Evolutionary conservation across 2,113 vertebrate species (phyloP), one percentile per base, ranked within the genome.

Genomic region (Silurus glanis): DNA sequence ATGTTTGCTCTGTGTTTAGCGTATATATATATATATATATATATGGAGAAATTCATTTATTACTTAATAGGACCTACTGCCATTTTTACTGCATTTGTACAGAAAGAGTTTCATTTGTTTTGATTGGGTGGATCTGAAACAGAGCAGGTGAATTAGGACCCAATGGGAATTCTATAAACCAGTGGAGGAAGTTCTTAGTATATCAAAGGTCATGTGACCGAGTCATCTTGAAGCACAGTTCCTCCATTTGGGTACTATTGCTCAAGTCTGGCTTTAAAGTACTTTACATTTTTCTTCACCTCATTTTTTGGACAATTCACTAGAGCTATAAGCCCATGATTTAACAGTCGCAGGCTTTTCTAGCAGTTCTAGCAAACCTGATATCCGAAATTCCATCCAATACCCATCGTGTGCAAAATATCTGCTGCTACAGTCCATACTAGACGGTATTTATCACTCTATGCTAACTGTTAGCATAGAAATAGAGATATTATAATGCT

Each of bases 171-270:
- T 71, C 16, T 67, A 19, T 62, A 75, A 83, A 83, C 81, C 47
- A 82, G 83, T 53, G 14, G 82, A 86, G 84, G 84, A 86, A 88
- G 51, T 59, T 23, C 84, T 80, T 53, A 49, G 61, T 71, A 56
- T 85, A 87, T 83, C 85, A 64, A 85, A 83, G 59, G 37, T 37
- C 37, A 37, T 37, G 37, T 37, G 37, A 37, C 37, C 37, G 37
- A 37, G 37, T 37, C 37, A 37, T 37, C 37, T 37, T 37, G 62
- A 67, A 7, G 5, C 13, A 2, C 66, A 69, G 66, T 16, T 37
- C 66, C 25, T 69, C 28, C 13, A 45, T 14, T 45, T 17, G 7
- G 37, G 6, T 37, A 16, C 66, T 69, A 6, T 16, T 69, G 17
- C 6, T 10, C 5, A 28, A 14, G 64, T 14, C 3, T 62, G 61